phyloP scores from a whole-genome alignment of 2,888 invertebrate species.

The Julus scanicus region DNA sequence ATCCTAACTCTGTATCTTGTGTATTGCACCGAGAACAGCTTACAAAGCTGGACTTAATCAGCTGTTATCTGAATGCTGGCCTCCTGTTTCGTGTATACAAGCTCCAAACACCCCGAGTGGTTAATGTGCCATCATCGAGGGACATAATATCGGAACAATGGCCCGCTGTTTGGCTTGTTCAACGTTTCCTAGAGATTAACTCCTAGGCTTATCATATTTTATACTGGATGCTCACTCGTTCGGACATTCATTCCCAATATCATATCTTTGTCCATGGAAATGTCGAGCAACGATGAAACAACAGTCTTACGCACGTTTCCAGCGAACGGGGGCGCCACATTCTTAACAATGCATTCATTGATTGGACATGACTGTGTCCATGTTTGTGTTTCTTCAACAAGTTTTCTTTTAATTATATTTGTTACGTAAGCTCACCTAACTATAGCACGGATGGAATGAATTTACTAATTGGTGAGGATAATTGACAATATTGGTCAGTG shows the following conservation, averaged over 20 bases:
- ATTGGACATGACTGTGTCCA: no score
- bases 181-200: conserved; percentile 45
- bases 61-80: conserved; percentile 45
- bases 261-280: background rate
- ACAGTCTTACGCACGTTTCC: background rate
- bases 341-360: background rate
- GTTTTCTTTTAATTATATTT: no score
- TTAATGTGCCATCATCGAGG: conserved; percentile 44
- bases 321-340: background rate
- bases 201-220: conserved; percentile 43
- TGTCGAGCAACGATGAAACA: background rate
- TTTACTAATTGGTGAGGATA: no score
- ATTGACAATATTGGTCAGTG: no score
- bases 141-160: conserved; percentile 47
- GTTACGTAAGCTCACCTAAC: no score
- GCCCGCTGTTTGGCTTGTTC: conserved; percentile 37
- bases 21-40: conserved; percentile 44
- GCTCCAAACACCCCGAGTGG: conserved; percentile 42
- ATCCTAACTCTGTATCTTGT: background rate
- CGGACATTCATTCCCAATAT: conserved; percentile 20
- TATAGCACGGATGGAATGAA: no score
- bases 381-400: no score
- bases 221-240: conserved; percentile 39
- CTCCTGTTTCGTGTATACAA: conserved; percentile 44
- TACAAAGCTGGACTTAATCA: conserved; percentile 45